phyloP scores from a whole-genome alignment of 2,797 vertebrate species.

The Hyperoplus immaculatus region DNA sequence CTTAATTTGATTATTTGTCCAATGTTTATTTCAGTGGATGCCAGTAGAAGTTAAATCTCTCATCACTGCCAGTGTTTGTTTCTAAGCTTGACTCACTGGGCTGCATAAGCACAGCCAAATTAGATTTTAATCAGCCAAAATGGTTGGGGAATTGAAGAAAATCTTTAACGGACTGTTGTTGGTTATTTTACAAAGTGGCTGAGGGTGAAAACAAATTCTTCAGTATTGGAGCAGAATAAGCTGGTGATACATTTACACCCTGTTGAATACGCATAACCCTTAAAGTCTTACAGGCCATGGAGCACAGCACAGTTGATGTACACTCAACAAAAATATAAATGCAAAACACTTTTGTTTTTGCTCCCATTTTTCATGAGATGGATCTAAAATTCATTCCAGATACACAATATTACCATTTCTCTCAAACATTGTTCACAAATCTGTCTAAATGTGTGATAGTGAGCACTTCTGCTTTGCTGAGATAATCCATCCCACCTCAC shows the following conservation, averaged over 20 bases:
- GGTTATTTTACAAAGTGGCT: conserved; percentile 2
- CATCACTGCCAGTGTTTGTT: conserved; percentile 9
- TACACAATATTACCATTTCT: too few relatives aligned
- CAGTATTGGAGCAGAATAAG: not conserved
- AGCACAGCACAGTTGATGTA: not conserved
- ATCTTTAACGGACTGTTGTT: not conserved
- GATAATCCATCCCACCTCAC: too few relatives aligned
- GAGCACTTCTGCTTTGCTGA: too few relatives aligned
- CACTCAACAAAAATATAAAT: too few relatives aligned
- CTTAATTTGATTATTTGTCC: not conserved
- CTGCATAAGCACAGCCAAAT: not conserved
- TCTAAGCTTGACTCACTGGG: conserved; percentile 15
- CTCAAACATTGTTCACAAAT: too few relatives aligned
- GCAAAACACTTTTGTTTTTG: too few relatives aligned
- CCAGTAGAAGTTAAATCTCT: not conserved
- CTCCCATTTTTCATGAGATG: too few relatives aligned
- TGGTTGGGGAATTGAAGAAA: not conserved
- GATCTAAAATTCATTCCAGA: too few relatives aligned
- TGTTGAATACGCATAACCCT: conserved; percentile 4
- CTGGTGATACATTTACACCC: not conserved
- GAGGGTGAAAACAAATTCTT: not conserved
- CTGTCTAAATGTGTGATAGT: too few relatives aligned
- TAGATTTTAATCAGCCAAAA: conserved; percentile 1
- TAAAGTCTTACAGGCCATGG: not conserved
- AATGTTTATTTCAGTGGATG: not conserved